phyloP scores from a whole-genome alignment of 2,888 invertebrate species.

The Sylvicola cinctus region DNA sequence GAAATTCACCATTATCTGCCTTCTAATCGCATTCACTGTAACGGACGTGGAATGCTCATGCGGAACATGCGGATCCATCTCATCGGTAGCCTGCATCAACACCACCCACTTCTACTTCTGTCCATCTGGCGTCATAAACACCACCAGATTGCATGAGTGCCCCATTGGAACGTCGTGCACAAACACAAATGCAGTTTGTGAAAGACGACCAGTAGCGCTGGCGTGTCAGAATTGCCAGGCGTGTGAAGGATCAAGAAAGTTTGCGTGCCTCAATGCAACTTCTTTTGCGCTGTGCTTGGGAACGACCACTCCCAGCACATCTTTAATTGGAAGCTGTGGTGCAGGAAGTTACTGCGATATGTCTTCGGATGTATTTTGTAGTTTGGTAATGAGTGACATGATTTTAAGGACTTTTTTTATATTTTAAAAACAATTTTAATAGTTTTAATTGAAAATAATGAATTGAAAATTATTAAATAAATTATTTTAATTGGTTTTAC shows the following conservation, averaged over 20 bases:
- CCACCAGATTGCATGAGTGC: neutral
- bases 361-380: too few species aligned
- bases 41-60: neutral
- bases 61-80: neutral
- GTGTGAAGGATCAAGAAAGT: slow-evolving; percentile 2
- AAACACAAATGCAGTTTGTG: slow-evolving; percentile 1
- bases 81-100: neutral
- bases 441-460: too few species aligned
- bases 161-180: neutral
- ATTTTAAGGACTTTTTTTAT: too few species aligned
- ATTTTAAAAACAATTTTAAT: too few species aligned
- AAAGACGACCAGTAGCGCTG: neutral
- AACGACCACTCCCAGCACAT: neutral
- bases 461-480: too few species aligned
- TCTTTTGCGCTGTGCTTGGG: slow-evolving; percentile 11
- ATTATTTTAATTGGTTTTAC: too few species aligned
- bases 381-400: too few species aligned
- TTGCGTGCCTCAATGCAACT: slow-evolving; percentile 10
- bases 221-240: slow-evolving; percentile 2
- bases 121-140: neutral
- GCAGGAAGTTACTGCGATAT: too few species aligned
- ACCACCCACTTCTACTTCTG: neutral
- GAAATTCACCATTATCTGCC: too few species aligned
- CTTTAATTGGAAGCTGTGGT: too few species aligned
- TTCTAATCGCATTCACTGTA: neutral